These are phyloP conservation scores for Cabera pusaria DNA, from an alignment of 2,888 invertebrate species.

Conservation along the genomic window DNA sequence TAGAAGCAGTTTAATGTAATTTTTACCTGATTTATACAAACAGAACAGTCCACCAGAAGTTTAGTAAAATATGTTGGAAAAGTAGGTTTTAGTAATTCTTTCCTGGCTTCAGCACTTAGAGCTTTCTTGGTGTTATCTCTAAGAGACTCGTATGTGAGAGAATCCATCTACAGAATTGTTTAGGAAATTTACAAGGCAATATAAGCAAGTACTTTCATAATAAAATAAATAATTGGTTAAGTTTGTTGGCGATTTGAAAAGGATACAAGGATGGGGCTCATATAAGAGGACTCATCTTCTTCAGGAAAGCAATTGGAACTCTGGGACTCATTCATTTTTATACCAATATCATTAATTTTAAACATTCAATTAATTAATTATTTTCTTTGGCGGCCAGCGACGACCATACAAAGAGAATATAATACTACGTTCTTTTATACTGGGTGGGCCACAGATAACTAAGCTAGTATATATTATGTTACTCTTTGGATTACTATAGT, in stretches of 20 bases:
- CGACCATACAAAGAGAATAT: too few relatives aligned
- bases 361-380: too few relatives aligned
- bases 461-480: too few relatives aligned
- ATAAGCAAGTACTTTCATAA: too few relatives aligned
- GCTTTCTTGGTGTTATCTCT: slow-evolving; percentile 48
- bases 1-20: too few relatives aligned
- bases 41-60: slow-evolving; percentile 51
- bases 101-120: slow-evolving; percentile 29
- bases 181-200: too few relatives aligned
- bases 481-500: too few relatives aligned
- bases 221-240: too few relatives aligned
- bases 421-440: too few relatives aligned
- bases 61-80: slow-evolving; percentile 43
- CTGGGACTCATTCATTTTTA: slow-evolving; percentile 57
- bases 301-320: slow-evolving; percentile 56
- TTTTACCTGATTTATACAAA: slow-evolving; percentile 51
- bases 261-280: slow-evolving; percentile 50
- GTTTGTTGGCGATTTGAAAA: slow-evolving; percentile 29
- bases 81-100: slow-evolving; percentile 34
- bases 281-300: slow-evolving; percentile 35
- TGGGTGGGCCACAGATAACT: too few relatives aligned
- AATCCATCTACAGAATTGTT: slow-evolving; percentile 42
- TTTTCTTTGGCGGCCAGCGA: too few relatives aligned
- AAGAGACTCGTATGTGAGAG: slow-evolving; percentile 43
- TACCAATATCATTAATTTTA: too few relatives aligned